phyloP scores from a whole-genome alignment of 53 echinoderm and acorn worm species.

The Arbacia lixula region DNA sequence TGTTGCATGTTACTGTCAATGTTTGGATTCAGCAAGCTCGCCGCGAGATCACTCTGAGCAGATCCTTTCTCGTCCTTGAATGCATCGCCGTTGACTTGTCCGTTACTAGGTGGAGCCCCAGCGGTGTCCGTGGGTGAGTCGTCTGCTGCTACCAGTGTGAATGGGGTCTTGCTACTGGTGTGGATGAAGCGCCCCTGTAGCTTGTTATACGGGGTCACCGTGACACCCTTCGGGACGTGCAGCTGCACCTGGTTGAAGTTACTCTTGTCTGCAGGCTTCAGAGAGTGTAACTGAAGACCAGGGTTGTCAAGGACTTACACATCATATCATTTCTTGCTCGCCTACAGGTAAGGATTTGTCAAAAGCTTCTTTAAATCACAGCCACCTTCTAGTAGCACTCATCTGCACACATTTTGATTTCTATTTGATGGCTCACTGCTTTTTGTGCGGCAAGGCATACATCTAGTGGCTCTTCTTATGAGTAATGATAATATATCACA shows the following conservation, averaged over 20 bases:
- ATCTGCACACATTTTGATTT: no score
- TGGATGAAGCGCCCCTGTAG: constrained; percentile 81
- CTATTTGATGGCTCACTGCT: no score
- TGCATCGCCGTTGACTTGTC: background rate
- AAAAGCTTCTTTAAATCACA: no score
- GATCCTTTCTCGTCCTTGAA: no score
- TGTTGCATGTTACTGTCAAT: background rate
- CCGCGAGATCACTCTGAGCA: background rate
- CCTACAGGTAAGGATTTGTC: no score
- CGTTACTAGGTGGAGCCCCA: background rate
- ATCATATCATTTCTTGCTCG: no score
- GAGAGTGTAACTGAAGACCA: constrained; percentile 63
- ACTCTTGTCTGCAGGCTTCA: constrained; percentile 60
- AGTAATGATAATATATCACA: no score
- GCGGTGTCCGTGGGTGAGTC: constrained; percentile 18
- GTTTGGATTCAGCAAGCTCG: constrained; percentile 11
- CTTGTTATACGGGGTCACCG: constrained; percentile 74
- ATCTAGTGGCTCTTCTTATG: no score
- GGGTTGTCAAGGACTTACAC: background rate
- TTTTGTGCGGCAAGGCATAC: no score
- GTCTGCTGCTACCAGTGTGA: constrained; percentile 69
- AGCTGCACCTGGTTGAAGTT: constrained; percentile 51
- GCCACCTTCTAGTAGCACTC: no score
- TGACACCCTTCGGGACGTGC: constrained; percentile 54
- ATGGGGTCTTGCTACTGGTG: constrained; percentile 71